Evolutionary conservation across 2,113 vertebrate genomes (phyloP), one percentile per base, ranked within the genome.

Genomic region (Tringa solitaria): DNA sequence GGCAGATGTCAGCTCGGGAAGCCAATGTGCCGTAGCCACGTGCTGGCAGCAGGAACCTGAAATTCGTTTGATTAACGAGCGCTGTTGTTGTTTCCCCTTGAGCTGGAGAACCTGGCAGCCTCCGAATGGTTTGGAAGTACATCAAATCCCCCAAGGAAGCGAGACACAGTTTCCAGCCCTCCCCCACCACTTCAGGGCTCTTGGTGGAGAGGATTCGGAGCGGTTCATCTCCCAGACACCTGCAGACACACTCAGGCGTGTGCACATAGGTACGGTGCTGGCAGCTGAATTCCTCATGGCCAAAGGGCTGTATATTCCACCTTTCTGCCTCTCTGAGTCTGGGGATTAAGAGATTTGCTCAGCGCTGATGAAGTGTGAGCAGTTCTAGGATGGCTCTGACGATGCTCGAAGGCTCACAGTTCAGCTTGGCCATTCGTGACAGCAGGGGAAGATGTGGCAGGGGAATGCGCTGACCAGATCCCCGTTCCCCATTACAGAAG

Each of bases 131-230:
- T 57, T 97, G 95, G 93, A 96, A 96, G 91, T 83, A 96, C 95
- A 95, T 93, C 95, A 96, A 74, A 94, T 94, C 87, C 93, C 82
- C 82, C 72, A 74, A 85, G 93, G 82, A 94, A 76, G 30, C n/a
- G 54, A 90, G 30, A n/a, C 22, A 32, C 72, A 65, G 74, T 73
- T 88, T 91, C 70, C 84, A 94, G 41, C 51, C 89, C 78, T 82
- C 53, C 57, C 26, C 13, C 41, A 30, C 0, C 4, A 33, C 81
- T 75, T 22, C 64, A 26, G 57, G 48, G 67, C 39, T 96, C 82
- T 26, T 64, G 2, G 5, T 39, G 37, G 78, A 28, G 75, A 76
- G 59, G 70, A 35, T 76, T 84, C 28, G 3, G 43, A 11, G 65
- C 0, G 1, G 32, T 30, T 91, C n/a, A 16, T 76, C 28, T 69